These are phyloP conservation scores for Empidonax traillii DNA, from an alignment of 2,113 vertebrate genomes.

Conservation along the genomic window DNA sequence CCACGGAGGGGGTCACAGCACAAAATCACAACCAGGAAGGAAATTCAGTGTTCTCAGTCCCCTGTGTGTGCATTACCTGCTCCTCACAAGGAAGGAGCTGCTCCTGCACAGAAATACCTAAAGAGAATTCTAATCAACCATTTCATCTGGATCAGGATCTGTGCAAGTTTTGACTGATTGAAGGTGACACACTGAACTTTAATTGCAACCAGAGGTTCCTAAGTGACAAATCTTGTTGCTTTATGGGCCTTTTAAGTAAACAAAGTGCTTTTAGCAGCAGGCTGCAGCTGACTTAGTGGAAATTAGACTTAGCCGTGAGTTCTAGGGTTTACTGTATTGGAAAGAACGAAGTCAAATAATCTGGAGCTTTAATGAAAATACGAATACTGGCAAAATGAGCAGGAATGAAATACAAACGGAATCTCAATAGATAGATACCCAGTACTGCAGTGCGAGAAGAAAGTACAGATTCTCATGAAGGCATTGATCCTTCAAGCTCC, in stretches of 20 bases:
- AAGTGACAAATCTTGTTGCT: constrained; percentile 3
- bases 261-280: not conserved
- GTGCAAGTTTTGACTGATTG: not conserved
- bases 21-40: not conserved
- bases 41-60: not conserved
- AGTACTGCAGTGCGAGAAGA: not conserved
- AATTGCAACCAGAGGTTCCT: constrained; percentile 2
- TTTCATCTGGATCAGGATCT: not conserved
- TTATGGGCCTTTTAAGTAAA: not conserved
- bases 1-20: fast-evolving
- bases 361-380: not conserved
- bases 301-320: not conserved
- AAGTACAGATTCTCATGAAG: not conserved
- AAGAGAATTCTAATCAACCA: not conserved
- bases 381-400: not conserved
- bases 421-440: not conserved
- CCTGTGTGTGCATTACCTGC: fast-evolving
- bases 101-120: not conserved
- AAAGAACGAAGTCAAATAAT: not conserved
- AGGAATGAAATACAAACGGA: not conserved
- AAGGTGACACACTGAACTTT: not conserved
- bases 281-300: not conserved
- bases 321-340: not conserved
- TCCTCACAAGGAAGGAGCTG: fast-evolving
- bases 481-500: not conserved